A percentile compares a stretch with the other conserved stretches of the same genome.
Conservation (phyloP, 2,113 vertebrate genomes). For the Erythrolamprus reginae region DNA sequence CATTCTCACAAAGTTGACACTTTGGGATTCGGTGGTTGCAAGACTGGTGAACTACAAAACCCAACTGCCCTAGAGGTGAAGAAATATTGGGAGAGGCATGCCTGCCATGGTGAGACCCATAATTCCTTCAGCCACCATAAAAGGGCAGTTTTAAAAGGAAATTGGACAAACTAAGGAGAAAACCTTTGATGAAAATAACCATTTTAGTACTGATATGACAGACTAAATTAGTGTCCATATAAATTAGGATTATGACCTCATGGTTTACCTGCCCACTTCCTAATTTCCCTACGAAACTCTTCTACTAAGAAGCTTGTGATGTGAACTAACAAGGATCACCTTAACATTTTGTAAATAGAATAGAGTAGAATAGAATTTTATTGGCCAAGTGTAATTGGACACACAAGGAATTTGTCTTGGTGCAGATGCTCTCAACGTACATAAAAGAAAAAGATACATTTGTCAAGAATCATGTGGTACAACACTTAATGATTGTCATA, state of each 20-base stretch:
- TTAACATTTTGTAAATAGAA: neutral
- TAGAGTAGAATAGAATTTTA: too few relatives aligned
- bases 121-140: neutral
- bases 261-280: neutral
- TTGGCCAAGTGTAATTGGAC: too few relatives aligned
- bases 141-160: neutral
- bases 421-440: too few relatives aligned
- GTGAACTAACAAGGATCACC: neutral
- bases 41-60: neutral
- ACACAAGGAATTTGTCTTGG: too few relatives aligned
- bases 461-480: too few relatives aligned
- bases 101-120: neutral
- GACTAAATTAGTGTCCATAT: neutral
- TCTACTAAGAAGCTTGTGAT: neutral
- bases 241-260: neutral
- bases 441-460: too few relatives aligned
- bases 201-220: neutral
- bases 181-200: neutral
- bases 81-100: neutral
- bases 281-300: neutral
- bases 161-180: neutral
- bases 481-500: too few relatives aligned
- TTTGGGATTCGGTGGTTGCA: neutral
- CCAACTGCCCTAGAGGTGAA: neutral
- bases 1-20: neutral